phyloP scores from a whole-genome alignment of 2,113 vertebrate genomes.

The Calyptomena viridis region DNA sequence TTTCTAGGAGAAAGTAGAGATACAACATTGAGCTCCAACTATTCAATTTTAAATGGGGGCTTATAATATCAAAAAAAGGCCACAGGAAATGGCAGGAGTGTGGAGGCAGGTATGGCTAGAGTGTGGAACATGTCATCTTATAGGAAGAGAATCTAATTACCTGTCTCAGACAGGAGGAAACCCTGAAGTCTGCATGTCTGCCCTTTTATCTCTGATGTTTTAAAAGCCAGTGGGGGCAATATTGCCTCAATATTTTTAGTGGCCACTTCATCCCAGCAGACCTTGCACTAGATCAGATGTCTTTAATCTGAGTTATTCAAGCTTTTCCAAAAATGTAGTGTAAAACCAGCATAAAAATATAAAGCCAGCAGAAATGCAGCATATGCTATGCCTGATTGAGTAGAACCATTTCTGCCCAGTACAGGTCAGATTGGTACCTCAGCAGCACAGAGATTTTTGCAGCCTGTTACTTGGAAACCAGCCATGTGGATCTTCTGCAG shows the following conservation, averaged over 20 bases:
- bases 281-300: not conserved
- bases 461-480: fast-evolving
- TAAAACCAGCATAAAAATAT: not conserved
- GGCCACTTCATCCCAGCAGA: not conserved
- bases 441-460: not conserved
- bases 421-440: not conserved
- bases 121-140: not conserved
- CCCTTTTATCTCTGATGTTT: not conserved
- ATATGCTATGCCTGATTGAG: not conserved
- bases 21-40: not conserved
- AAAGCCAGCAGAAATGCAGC: not conserved
- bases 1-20: not conserved
- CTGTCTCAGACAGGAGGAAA: not conserved
- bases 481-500: fast-evolving
- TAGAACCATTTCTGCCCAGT: not conserved
- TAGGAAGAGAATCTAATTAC: constrained; percentile 8
- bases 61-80: not conserved
- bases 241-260: not conserved
- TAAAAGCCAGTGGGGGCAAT: not conserved
- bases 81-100: not conserved
- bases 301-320: not conserved
- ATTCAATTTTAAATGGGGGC: not conserved
- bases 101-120: not conserved
- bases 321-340: not conserved
- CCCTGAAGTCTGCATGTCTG: not conserved